Conservation (phyloP, 2,888 invertebrate species). For the Heliconius ethilla region DNA sequence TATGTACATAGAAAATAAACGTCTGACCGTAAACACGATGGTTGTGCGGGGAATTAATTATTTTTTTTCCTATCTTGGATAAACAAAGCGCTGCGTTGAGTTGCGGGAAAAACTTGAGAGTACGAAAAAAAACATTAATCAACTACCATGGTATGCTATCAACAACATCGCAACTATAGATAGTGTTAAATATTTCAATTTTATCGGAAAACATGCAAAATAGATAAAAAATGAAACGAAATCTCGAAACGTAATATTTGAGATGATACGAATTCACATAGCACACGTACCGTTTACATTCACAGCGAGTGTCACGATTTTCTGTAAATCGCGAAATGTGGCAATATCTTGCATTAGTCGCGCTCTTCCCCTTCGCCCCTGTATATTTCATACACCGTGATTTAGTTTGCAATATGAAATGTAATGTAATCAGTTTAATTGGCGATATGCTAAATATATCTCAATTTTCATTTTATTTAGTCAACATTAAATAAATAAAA, state of each 20-base stretch:
- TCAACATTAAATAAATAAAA: too few species aligned
- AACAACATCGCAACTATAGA: background rate
- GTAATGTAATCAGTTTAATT: background rate
- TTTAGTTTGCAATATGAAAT: background rate
- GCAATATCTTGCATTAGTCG: constrained; percentile 18
- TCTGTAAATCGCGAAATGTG: constrained; percentile 9
- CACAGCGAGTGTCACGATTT: constrained; percentile 14
- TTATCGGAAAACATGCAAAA: background rate
- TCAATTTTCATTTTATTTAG: too few species aligned
- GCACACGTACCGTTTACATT: constrained; percentile 4
- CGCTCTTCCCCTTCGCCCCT: background rate
- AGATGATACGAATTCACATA: constrained; percentile 16
- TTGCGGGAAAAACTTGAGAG: background rate
- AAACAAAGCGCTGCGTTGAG: background rate
- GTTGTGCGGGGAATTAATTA: background rate
- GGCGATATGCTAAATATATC: too few species aligned
- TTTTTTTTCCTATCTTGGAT: background rate
- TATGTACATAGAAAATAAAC: too few species aligned
- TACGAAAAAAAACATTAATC: background rate
- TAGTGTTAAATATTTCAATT: background rate
- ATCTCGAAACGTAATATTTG: background rate
- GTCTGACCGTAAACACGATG: background rate
- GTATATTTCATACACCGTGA: background rate
- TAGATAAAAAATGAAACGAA: background rate
- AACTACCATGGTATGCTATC: too few species aligned